A percentile compares a stretch with the other conserved stretches of the same genome.
Evolutionary conservation across 2,888 invertebrate genomes (phyloP).

Genomic region (Empis stercorea): DNA sequence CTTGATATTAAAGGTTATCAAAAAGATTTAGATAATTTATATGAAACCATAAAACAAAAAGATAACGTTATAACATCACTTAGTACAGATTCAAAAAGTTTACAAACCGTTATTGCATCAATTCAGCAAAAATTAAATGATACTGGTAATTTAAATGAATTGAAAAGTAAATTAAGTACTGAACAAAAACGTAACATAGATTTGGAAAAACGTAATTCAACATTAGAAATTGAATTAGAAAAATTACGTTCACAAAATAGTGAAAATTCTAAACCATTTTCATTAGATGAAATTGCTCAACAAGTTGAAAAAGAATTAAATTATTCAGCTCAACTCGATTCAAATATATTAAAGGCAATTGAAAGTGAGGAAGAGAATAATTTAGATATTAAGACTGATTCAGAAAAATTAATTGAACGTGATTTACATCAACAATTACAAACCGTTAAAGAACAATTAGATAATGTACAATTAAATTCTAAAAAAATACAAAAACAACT

Average conservation of each 20-base stretch:
- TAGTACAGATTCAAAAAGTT: conserved; percentile 41
- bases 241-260: conserved; percentile 25
- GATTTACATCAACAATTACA: conserved; percentile 17
- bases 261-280: conserved; percentile 29
- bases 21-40: conserved; percentile 43
- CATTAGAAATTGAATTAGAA: conserved; percentile 35
- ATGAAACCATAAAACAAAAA: conserved; percentile 44
- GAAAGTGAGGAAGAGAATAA: conserved; percentile 39
- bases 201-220: conserved; percentile 40
- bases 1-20: conserved; percentile 33
- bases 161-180: conserved; percentile 18
- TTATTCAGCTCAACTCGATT: conserved; percentile 46
- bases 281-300: conserved; percentile 42
- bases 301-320: conserved; percentile 46
- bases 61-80: conserved; percentile 47
- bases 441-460: conserved; percentile 21
- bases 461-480: conserved; percentile 40
- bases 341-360: conserved; percentile 44
- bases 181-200: conserved; percentile 20
- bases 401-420: conserved; percentile 26
- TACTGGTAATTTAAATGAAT: conserved; percentile 35
- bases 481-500: conserved; percentile 44
- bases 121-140: conserved; percentile 38
- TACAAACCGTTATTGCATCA: conserved; percentile 41
- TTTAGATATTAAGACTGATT: conserved; percentile 28